A percentile compares a stretch with the other conserved stretches of the same genome.
Evolutionary conservation across 1,140 invertebrate genomes (phyloP).

Genomic region (Trichonephila clavipes): DNA sequence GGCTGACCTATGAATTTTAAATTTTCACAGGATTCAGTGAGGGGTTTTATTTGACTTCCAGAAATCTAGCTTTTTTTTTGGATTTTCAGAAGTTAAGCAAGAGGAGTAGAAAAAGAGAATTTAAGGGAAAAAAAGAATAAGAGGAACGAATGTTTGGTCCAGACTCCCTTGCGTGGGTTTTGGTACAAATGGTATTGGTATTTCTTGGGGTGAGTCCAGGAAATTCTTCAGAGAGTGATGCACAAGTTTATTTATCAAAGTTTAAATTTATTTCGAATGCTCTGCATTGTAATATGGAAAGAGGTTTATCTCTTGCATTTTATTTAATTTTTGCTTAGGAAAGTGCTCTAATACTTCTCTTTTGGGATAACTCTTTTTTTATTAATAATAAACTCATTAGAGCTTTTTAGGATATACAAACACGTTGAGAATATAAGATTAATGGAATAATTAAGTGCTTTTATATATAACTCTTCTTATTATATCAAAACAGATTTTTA

Average conservation of each 20-base stretch:
- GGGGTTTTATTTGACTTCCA: conserved; percentile 54
- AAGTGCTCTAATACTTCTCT: no score
- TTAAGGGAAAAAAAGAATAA: background rate
- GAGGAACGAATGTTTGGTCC: no score
- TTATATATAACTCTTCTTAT: no score
- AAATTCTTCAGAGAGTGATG: background rate
- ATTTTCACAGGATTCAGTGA: conserved; percentile 56
- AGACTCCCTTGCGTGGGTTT: background rate
- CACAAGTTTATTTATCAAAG: conserved; percentile 2
- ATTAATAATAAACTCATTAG: no score
- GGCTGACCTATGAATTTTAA: conserved; percentile 62
- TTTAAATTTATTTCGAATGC: background rate
- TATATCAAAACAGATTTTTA: no score
- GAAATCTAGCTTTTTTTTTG: conserved; percentile 18
- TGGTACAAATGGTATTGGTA: background rate
- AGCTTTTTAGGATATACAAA: no score
- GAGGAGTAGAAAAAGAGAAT: background rate
- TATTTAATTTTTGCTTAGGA: no score
- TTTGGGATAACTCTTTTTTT: no score
- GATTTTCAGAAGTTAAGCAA: background rate
- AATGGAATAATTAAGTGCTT: no score
- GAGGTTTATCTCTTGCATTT: no score
- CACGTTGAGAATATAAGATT: no score
- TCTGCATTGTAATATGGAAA: no score
- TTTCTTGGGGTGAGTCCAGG: background rate